These are phyloP conservation scores for Machimus atricapillus DNA, from an alignment of 2,888 invertebrate genomes.

Conservation along the genomic window DNA sequence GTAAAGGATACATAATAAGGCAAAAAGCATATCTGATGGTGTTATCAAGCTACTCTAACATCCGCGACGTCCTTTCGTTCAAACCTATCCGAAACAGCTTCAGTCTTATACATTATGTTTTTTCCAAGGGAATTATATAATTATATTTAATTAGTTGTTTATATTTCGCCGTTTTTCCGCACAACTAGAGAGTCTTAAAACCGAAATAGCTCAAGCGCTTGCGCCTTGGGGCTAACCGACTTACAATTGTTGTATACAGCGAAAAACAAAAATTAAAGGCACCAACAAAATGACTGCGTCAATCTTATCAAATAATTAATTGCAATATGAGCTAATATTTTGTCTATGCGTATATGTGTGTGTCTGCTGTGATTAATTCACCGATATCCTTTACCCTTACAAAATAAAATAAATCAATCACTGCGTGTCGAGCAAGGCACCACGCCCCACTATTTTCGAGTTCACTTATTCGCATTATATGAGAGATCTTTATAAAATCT, in stretches of 20 bases:
- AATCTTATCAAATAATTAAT: slow-evolving; percentile 7
- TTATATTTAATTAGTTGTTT: background rate
- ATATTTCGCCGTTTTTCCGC: background rate
- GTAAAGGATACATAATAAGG: background rate
- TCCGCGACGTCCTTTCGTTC: background rate
- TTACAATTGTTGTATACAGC: background rate
- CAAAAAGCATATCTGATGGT: background rate
- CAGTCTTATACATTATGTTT: slow-evolving; percentile 22
- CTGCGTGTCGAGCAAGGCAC: background rate
- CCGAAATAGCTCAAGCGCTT: background rate
- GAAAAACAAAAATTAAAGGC: slow-evolving; percentile 8
- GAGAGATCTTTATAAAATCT: background rate
- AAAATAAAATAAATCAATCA: background rate
- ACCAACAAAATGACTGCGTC: slow-evolving; percentile 24
- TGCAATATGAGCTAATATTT: background rate
- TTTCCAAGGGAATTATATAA: background rate
- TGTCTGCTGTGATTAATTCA: background rate
- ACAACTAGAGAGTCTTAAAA: background rate
- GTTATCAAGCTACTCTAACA: background rate
- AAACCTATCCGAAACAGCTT: background rate
- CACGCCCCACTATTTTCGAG: background rate
- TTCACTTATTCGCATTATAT: background rate
- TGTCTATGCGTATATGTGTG: background rate
- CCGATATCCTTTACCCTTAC: slow-evolving; percentile 14
- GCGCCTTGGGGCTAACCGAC: background rate